Evolutionary conservation across 1,140 invertebrate genomes (phyloP).

Genomic region (Papilio aristodemus): DNA sequence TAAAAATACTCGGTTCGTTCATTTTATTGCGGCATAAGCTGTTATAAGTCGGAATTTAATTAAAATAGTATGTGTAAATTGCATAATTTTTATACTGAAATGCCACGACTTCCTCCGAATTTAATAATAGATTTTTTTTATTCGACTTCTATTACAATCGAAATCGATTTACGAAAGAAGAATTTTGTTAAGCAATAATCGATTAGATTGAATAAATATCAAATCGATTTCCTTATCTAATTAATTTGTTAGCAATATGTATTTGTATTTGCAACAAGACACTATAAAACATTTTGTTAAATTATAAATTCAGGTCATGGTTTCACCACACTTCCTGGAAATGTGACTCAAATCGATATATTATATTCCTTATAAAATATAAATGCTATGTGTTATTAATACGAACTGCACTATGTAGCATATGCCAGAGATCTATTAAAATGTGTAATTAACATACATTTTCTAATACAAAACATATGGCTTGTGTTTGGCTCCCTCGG

Average conservation of each 20-base stretch:
- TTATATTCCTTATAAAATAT: neutral
- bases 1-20: conserved; percentile 6
- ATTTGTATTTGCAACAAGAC: conserved; percentile 9
- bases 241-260: no score
- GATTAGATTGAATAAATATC: conserved; percentile 26
- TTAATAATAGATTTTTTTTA: conserved; percentile 13
- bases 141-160: neutral
- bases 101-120: conserved; percentile 7
- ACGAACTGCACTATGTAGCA: conserved; percentile 8
- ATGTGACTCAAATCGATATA: conserved; percentile 15
- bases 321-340: conserved; percentile 16
- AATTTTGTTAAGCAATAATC: neutral
- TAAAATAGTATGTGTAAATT: conserved; percentile 18
- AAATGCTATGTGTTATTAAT: conserved; percentile 19
- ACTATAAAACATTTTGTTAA: neutral
- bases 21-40: conserved; percentile 8
- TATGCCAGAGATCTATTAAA: conserved; percentile 9
- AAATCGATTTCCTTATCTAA: conserved; percentile 22
- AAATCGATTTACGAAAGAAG: conserved; percentile 23
- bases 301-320: conserved; percentile 19
- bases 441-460: conserved; percentile 27
- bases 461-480: conserved; percentile 26
- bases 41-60: conserved; percentile 15
- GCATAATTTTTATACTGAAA: conserved; percentile 16
- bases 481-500: neutral